Base-by-base conservation (phyloP, 2,797 vertebrate genomes). In the Myiotriccus ornatus region DNA sequence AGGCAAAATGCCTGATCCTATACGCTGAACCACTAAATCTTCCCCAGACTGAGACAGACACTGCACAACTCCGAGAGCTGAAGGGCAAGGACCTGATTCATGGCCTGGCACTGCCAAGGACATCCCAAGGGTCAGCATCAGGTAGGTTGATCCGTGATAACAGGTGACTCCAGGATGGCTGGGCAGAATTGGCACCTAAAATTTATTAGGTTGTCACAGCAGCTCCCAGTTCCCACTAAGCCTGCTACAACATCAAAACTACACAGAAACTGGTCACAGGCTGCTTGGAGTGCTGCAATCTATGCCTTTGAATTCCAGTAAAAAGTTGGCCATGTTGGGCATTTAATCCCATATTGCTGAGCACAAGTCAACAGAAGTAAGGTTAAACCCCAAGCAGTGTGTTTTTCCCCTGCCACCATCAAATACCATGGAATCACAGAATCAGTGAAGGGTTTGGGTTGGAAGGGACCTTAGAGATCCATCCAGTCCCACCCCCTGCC, bases 61-160 rank as follows among this genome's bases (percentile, higher is more conserved):
- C 22, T 3, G 2, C 18, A 8, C 5, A 76, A 12, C n/a, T 79
- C 62, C 0, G 3, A 21, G 14, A 49, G 34, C 2, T 0, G 79
- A 82, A 37, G 74, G 49, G 12, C 25, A 75, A 64, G 55, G n/a
- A 49, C 28, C 25, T 71, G 70, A 64, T 64, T 71, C 67, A 64
- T 17, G 53, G n/a, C 18, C 20, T 2, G 1, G 4, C 0, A 2
- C 19, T 16, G 44, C 32, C 50, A 60, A 69, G 81, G 81, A 53
- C 34, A 0, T 57, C 55, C 70, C 82, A 76, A 87, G 67, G 18
- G 44, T 10, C 49, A 64, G 53, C 34, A 56, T 20, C 67, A 74
- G 52, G 39, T 3, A 0, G 16, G 80, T 4, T 7, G 3, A 49
- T 60, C 46, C 59, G 67, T 5, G 10, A 14, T 17, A 43, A 43